These are phyloP conservation scores for Agrotis segetum DNA, from an alignment of 2,888 invertebrate species.

Conservation along the genomic window DNA sequence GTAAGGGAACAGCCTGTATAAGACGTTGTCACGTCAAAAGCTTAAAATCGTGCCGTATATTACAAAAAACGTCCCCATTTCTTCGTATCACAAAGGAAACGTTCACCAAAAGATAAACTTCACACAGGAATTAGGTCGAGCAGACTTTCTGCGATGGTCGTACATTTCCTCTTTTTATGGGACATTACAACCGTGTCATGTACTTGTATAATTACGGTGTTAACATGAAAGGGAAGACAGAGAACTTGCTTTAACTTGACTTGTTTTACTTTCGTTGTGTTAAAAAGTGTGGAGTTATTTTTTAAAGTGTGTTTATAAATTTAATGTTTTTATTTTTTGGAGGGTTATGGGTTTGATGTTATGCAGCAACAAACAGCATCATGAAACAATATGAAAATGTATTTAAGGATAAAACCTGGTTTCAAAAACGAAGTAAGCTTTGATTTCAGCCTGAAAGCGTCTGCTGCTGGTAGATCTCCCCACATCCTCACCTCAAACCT, in stretches of 20 bases:
- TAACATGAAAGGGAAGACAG: conserved; percentile 16
- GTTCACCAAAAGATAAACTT: conserved; percentile 63
- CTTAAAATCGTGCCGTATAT: too few species aligned
- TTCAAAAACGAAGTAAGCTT: too few species aligned
- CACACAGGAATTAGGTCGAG: conserved; percentile 64
- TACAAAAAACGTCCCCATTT: not conserved
- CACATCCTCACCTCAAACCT: too few species aligned
- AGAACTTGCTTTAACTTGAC: not conserved
- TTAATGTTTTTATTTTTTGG: not conserved
- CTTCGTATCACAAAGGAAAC: conserved; percentile 51
- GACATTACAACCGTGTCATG: conserved; percentile 41
- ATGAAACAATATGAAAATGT: too few species aligned
- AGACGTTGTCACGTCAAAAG: too few species aligned
- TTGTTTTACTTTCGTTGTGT: not conserved
- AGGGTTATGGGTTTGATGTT: not conserved
- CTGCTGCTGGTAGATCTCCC: too few species aligned
- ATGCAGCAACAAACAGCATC: not conserved
- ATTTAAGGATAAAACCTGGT: too few species aligned
- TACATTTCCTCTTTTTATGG: conserved; percentile 60
- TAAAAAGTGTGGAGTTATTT: not conserved
- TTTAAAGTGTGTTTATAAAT: too few species aligned
- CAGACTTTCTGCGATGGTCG: conserved; percentile 60
- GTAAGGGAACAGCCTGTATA: too few species aligned
- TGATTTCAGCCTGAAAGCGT: too few species aligned
- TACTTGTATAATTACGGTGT: conserved; percentile 17